phyloP scores from a whole-genome alignment of 2,888 invertebrate species.

The Gerosis bhagava region DNA sequence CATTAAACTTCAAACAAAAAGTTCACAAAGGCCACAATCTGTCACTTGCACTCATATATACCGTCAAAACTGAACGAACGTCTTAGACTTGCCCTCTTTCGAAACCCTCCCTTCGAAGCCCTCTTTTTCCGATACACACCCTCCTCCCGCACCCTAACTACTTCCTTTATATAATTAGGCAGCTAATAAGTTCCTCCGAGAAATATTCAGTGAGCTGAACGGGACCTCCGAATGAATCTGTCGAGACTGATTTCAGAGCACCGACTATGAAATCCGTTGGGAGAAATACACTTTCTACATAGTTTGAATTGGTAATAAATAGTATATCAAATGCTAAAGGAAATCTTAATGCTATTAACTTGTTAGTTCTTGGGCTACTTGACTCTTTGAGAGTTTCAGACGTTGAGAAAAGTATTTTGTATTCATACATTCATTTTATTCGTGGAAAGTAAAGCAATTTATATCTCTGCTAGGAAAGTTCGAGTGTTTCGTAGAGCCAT shows the following conservation, averaged over 20 bases:
- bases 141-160: constrained; percentile 42
- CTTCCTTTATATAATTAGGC: constrained; percentile 77
- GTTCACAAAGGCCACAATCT: too few relatives aligned
- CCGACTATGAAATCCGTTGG: constrained; percentile 41
- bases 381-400: neutral
- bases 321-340: constrained; percentile 9
- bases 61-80: constrained; percentile 35
- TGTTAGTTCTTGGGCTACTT: constrained; percentile 16
- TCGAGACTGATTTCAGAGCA: constrained; percentile 61
- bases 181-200: constrained; percentile 68
- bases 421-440: constrained; percentile 11
- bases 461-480: too few relatives aligned
- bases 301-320: too few relatives aligned
- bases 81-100: constrained; percentile 13
- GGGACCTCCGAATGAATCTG: constrained; percentile 55
- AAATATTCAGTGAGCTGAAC: constrained; percentile 59
- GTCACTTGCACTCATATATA: too few relatives aligned
- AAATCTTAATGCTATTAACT: constrained; percentile 23
- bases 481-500: too few relatives aligned
- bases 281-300: constrained; percentile 22
- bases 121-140: constrained; percentile 26
- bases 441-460: constrained; percentile 7
- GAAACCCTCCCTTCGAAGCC: constrained; percentile 8
- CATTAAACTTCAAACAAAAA: constrained; percentile 29
- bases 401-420: constrained; percentile 5